These are phyloP conservation scores for Ophthalmolycus amberensis DNA, from an alignment of 2,113 vertebrate species.

Conservation along the genomic window DNA sequence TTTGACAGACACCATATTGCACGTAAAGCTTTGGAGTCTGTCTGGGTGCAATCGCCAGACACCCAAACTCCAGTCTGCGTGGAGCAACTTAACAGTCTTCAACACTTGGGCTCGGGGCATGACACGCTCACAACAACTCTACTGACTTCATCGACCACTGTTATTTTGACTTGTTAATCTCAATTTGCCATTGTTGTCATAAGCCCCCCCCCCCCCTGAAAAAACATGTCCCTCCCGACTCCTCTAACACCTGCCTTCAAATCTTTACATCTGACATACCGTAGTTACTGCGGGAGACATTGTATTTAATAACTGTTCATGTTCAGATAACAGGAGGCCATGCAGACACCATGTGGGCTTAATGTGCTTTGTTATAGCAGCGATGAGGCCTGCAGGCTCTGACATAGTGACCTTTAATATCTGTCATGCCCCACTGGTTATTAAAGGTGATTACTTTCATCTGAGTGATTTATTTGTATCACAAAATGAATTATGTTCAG, in stretches of 20 bases:
- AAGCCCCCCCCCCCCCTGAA: neutral
- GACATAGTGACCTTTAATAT: slow-evolving; percentile 62
- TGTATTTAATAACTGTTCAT: slow-evolving; percentile 55
- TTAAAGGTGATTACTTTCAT: slow-evolving; percentile 66
- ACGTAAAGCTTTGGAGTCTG: slow-evolving; percentile 59
- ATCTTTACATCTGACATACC: slow-evolving; percentile 57
- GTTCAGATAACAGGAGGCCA: slow-evolving; percentile 68
- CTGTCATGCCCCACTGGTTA: slow-evolving; percentile 54
- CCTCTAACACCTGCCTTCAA: slow-evolving; percentile 18
- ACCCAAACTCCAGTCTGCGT: slow-evolving; percentile 48
- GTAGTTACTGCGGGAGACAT: slow-evolving; percentile 34
- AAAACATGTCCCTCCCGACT: neutral
- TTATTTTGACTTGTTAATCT: slow-evolving; percentile 44
- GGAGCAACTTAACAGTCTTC: slow-evolving; percentile 7
- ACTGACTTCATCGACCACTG: neutral
- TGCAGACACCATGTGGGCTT: slow-evolving; percentile 41
- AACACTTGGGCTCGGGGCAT: slow-evolving; percentile 28
- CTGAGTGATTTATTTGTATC: slow-evolving; percentile 56
- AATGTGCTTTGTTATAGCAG: slow-evolving; percentile 44
- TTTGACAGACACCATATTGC: slow-evolving; percentile 76
- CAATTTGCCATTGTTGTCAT: slow-evolving; percentile 33
- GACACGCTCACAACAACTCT: slow-evolving; percentile 40
- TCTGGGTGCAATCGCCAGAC: slow-evolving; percentile 54
- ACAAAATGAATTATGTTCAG: slow-evolving; percentile 31
- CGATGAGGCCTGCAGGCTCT: slow-evolving; percentile 27